These are phyloP conservation scores for Cinclus cinclus DNA, from an alignment of 2,113 vertebrate genomes.

Conservation along the genomic window DNA sequence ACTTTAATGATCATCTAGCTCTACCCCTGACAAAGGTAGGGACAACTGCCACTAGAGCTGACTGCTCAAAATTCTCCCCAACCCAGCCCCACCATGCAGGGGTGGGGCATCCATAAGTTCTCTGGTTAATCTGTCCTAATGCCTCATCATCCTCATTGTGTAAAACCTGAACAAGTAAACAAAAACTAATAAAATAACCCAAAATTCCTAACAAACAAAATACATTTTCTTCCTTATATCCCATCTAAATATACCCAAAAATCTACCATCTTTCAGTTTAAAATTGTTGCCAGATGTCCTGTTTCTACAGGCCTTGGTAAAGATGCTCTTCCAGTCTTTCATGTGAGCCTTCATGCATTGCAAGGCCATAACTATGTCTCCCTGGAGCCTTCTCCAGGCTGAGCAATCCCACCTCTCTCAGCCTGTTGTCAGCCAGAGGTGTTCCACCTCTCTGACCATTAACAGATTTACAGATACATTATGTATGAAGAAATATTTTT, in stretches of 20 bases:
- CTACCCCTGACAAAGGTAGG: accelerated
- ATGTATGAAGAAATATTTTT: not conserved
- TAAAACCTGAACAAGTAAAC: not conserved
- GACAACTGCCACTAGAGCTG: not conserved
- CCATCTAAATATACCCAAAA: not conserved
- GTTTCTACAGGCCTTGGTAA: not conserved
- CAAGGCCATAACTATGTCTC: not conserved
- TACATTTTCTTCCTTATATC: not conserved
- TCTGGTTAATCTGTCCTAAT: not conserved
- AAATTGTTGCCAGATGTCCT: not conserved
- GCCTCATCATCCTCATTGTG: not conserved
- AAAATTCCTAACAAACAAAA: not conserved
- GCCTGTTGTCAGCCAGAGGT: accelerated
- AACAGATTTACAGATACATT: not conserved
- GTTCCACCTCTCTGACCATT: not conserved
- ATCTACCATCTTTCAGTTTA: not conserved
- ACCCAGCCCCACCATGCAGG: accelerated
- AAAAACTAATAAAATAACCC: not conserved
- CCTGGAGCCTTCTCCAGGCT: not conserved
- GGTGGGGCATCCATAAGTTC: not conserved
- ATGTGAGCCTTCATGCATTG: not conserved
- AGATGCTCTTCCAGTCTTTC: not conserved
- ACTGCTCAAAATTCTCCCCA: not conserved
- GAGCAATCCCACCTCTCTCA: not conserved
- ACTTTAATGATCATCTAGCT: not conserved